These are phyloP conservation scores for Orthochromis indermauri DNA, from an alignment of 2,113 vertebrate species.

Conservation along the genomic window DNA sequence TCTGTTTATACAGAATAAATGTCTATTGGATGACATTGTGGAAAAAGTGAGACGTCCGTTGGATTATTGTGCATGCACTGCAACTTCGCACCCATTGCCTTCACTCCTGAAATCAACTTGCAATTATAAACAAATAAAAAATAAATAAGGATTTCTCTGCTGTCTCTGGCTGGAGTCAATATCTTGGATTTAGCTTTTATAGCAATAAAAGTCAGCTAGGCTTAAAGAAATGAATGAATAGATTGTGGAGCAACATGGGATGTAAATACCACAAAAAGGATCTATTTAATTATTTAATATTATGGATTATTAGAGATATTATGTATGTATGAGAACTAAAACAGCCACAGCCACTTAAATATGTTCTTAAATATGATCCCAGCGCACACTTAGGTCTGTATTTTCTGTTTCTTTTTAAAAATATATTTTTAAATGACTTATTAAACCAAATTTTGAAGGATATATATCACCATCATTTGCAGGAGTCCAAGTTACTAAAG, in stretches of 20 bases:
- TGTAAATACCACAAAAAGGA: neutral
- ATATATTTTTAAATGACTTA: neutral
- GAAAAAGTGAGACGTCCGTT: constrained; percentile 36
- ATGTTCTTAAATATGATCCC: neutral
- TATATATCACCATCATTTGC: neutral
- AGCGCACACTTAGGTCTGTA: neutral
- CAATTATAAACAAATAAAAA: neutral
- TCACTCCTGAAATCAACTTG: neutral
- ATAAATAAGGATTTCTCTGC: neutral
- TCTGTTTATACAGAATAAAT: neutral
- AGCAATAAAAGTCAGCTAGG: neutral
- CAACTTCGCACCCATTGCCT: neutral
- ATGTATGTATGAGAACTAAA: neutral
- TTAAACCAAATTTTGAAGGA: neutral
- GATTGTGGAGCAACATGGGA: neutral
- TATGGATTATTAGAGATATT: neutral
- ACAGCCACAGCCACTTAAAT: neutral
- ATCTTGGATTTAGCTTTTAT: neutral
- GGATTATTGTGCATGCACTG: neutral
- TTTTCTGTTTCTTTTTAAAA: neutral
- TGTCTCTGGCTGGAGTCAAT: neutral
- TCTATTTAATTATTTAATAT: neutral
- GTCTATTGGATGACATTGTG: constrained; percentile 24
- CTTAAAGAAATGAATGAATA: neutral
- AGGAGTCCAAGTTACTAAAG: neutral